These are phyloP conservation scores for Heliconius himera DNA, from an alignment of 1,140 invertebrate species.

Conservation along the genomic window DNA sequence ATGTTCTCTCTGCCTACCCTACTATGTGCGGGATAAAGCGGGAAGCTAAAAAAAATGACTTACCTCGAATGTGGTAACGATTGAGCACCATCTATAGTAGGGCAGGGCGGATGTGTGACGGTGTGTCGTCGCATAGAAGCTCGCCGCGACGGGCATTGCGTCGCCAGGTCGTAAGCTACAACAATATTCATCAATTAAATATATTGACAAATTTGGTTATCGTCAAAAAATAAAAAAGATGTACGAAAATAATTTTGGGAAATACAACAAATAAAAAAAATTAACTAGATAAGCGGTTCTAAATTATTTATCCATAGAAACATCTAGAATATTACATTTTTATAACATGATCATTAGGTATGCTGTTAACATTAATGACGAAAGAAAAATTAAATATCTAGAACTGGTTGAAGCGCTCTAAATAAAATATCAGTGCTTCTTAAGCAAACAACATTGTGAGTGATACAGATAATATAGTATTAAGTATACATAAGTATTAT, in stretches of 20 bases:
- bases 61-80: slow-evolving; percentile 88
- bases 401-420: background rate
- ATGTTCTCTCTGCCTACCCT: too few species aligned
- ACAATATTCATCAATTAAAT: slow-evolving; percentile 22
- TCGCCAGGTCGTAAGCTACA: slow-evolving; percentile 90
- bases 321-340: background rate
- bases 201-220: background rate
- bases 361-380: background rate
- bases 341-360: background rate
- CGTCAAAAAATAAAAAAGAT: background rate
- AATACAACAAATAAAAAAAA: background rate
- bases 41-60: background rate
- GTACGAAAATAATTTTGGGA: background rate
- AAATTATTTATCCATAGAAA: background rate
- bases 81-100: slow-evolving; percentile 78
- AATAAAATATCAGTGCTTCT: background rate
- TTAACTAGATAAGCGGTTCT: background rate
- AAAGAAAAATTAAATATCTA: background rate
- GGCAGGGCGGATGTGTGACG: slow-evolving; percentile 82
- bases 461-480: background rate
- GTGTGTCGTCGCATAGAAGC: slow-evolving; percentile 88
- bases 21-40: too few species aligned
- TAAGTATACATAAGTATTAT: background rate
- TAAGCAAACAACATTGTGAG: background rate
- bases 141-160: slow-evolving; percentile 87